Evolutionary conservation across 2,797 vertebrate genomes (phyloP), one percentile per base, ranked within the genome.

Genomic region (Enteromius fasciolatus): DNA sequence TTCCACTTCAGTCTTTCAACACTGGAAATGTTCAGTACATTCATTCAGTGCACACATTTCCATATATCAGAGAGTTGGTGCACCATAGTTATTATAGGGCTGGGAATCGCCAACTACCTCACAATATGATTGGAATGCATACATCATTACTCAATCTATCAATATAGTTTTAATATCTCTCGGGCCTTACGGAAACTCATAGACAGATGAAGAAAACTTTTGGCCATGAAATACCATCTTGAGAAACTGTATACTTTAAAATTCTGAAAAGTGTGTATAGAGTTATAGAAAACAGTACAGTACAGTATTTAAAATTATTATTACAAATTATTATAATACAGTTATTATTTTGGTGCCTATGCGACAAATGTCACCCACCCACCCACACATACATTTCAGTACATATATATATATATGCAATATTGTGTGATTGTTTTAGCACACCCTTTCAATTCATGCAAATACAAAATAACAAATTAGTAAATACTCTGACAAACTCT

Each of bases 1-100:
- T 83, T 83, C 63, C 84, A 72, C 82, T 84, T 84, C 75, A 48
- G 59, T 57, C 33, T 80, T 74, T 74, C 31, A 18, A 31, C 18
- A 54, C 72, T 52, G 48, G 31, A 54, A 74, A 74, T 52, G 12
- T 74, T 74, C 36, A 3, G 52, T 76, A 25, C n/a, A 25, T 25
- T 75, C 33, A 59, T 20, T 41, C 31, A 75, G 28, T 36, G 48
- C 70, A 54, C 28, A 54, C 48, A 33, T 36, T 73, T 73, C 48
- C 18, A 73, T 31, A 52, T 73, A 73, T 52, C 46, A 52, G 48
- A 73, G 18, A 50, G 17, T 50, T 50, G 44, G 25, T 72, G 44
- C 69, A 31, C 17, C 50, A 17, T 52, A 63, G 59, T 63, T 63
- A 52, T 33, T 3, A 52, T 7, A 52, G 17, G 28, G 18, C 28